phyloP scores from a whole-genome alignment of 2,113 vertebrate species.

The Hoplias malabaricus region DNA sequence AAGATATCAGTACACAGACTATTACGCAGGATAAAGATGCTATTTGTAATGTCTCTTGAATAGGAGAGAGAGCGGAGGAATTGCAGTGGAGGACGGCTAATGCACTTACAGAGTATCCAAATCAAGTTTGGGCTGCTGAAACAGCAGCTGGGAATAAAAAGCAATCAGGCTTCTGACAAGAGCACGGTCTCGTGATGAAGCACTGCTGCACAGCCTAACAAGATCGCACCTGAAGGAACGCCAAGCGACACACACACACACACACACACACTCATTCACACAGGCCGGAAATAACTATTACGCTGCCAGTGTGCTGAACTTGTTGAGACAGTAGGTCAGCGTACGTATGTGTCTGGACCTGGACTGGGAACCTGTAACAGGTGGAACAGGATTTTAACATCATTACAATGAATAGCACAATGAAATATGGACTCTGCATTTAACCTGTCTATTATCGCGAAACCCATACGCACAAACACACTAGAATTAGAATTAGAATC shows the following conservation, averaged over 20 bases:
- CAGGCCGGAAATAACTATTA: background rate
- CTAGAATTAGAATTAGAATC: no score
- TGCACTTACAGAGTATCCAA: slow-evolving; percentile 46
- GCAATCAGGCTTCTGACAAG: slow-evolving; percentile 56
- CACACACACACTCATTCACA: no score
- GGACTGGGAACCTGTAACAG: no score
- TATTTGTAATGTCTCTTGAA: slow-evolving; percentile 55
- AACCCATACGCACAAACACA: no score
- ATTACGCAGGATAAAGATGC: slow-evolving; percentile 52
- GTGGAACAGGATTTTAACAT: no score
- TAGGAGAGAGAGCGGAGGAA: slow-evolving; percentile 19
- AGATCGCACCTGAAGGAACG: slow-evolving; percentile 47
- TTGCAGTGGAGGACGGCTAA: slow-evolving; percentile 45
- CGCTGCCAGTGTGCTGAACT: background rate
- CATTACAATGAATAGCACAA: no score
- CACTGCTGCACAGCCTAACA: slow-evolving; percentile 33
- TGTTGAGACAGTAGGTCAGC: background rate
- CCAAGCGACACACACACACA: background rate
- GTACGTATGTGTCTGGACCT: background rate
- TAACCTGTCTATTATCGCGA: no score
- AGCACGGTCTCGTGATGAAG: slow-evolving; percentile 49
- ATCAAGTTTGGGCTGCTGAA: slow-evolving; percentile 49
- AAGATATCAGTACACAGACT: slow-evolving; percentile 42
- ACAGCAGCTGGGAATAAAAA: slow-evolving; percentile 52
- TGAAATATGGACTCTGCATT: no score